phyloP scores from a whole-genome alignment of 1,140 invertebrate genomes.

The Hylyphantes graminicola region DNA sequence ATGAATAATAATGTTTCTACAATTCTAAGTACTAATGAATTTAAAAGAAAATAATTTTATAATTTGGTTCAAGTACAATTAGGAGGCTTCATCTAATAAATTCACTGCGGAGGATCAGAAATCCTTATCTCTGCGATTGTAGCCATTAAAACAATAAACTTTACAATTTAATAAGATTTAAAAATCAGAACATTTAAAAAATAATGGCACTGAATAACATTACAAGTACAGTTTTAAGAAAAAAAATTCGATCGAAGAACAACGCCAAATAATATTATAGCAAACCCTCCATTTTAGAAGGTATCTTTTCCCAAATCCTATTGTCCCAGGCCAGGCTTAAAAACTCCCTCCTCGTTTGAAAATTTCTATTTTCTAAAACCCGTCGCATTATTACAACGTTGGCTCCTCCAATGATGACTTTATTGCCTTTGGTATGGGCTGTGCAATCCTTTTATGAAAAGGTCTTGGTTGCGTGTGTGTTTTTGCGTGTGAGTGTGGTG shows the following conservation, averaged over 20 bases:
- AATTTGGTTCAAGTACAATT: no score
- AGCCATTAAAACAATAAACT: no score
- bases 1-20: no score
- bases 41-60: no score
- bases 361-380: constrained; percentile 16
- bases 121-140: no score
- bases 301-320: constrained; percentile 13
- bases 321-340: neutral
- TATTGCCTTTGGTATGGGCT: constrained; percentile 15
- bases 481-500: no score
- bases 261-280: neutral
- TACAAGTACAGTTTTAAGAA: neutral
- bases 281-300: neutral
- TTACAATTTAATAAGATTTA: no score
- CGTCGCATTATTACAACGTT: constrained; percentile 13
- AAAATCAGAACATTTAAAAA: no score
- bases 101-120: no score
- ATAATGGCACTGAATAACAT: no score
- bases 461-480: neutral
- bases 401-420: constrained; percentile 32
- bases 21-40: no score
- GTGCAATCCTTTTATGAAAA: constrained; percentile 40
- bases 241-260: neutral
- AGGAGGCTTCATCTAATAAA: no score
- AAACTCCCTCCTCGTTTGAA: neutral